phyloP scores from a whole-genome alignment of 2,888 invertebrate species.

The Unio delphinus region DNA sequence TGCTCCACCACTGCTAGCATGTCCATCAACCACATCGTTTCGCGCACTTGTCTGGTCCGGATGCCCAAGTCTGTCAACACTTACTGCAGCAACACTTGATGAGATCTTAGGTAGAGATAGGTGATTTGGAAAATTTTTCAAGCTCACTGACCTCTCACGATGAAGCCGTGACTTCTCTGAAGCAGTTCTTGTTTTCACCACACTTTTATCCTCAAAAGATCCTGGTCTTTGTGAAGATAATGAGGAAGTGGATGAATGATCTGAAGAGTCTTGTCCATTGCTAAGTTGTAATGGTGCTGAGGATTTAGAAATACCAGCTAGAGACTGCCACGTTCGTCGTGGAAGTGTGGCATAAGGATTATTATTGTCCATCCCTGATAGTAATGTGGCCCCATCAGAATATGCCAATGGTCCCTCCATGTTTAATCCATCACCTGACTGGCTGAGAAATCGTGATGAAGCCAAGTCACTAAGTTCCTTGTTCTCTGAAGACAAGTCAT shows the following conservation, averaged over 20 bases:
- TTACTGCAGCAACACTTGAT: slow-evolving; percentile 21
- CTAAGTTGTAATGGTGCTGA: slow-evolving; percentile 10
- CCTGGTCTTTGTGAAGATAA: slow-evolving; percentile 36
- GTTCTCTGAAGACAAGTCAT: slow-evolving; percentile 58
- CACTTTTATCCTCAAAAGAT: slow-evolving; percentile 46
- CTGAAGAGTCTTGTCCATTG: slow-evolving; percentile 20
- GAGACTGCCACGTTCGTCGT: slow-evolving; percentile 38
- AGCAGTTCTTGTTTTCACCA: slow-evolving; percentile 23
- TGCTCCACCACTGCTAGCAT: background rate
- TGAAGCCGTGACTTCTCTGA: slow-evolving; percentile 43
- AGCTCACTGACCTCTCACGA: slow-evolving; percentile 55
- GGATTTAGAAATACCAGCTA: slow-evolving; percentile 16
- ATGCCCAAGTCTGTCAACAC: slow-evolving; percentile 27
- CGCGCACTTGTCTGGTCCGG: slow-evolving; percentile 12
- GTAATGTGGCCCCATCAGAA: slow-evolving; percentile 25
- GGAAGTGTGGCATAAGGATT: slow-evolving; percentile 52
- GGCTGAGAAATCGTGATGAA: slow-evolving; percentile 55
- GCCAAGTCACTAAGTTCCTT: slow-evolving; percentile 35
- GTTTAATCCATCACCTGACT: slow-evolving; percentile 57
- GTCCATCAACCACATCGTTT: slow-evolving; percentile 3
- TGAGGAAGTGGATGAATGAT: slow-evolving; percentile 26
- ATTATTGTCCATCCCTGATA: slow-evolving; percentile 38
- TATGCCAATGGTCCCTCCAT: slow-evolving; percentile 16
- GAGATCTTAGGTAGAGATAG: slow-evolving; percentile 46
- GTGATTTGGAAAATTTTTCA: slow-evolving; percentile 56